Conservation (phyloP, 2,888 invertebrate genomes). For the Folsomia candida region DNA sequence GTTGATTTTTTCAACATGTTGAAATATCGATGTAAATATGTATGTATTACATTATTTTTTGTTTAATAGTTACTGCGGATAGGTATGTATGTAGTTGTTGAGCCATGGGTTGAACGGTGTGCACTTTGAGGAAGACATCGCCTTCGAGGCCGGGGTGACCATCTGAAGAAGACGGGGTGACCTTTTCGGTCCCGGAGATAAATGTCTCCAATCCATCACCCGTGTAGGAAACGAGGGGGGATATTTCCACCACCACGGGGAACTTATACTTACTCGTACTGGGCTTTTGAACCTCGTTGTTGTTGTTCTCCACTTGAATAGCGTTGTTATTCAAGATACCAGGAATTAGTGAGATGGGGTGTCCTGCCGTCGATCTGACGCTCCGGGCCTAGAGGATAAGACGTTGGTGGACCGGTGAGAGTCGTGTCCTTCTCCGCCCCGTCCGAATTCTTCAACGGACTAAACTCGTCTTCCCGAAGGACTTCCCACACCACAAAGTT, state of each 20-base stretch:
- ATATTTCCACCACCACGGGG: conserved; percentile 73
- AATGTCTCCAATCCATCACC: conserved; percentile 75
- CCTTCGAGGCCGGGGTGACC: background rate
- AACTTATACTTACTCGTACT: conserved; percentile 54
- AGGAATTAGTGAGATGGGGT: conserved; percentile 55
- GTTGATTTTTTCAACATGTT: too few relatives aligned
- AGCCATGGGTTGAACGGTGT: background rate
- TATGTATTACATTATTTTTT: too few relatives aligned
- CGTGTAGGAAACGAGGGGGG: conserved; percentile 82
- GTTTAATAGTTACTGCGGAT: background rate
- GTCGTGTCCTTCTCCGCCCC: conserved; percentile 85
- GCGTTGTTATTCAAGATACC: conserved; percentile 51
- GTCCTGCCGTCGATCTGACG: conserved; percentile 58
- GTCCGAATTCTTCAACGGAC: conserved; percentile 93
- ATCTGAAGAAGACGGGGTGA: conserved; percentile 9
- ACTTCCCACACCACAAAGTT: conserved; percentile 92
- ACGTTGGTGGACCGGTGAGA: conserved; percentile 72
- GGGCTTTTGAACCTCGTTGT: conserved; percentile 53
- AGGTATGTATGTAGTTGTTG: too few relatives aligned
- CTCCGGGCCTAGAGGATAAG: conserved; percentile 82
- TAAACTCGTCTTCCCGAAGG: conserved; percentile 87
- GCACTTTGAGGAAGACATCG: background rate
- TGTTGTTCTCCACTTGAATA: conserved; percentile 51
- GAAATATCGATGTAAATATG: too few relatives aligned
- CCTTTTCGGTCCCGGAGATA: conserved; percentile 34